Base-by-base conservation (phyloP, 37 sponge, comb jelly and placozoan species). In the Bolinopsis microptera region DNA sequence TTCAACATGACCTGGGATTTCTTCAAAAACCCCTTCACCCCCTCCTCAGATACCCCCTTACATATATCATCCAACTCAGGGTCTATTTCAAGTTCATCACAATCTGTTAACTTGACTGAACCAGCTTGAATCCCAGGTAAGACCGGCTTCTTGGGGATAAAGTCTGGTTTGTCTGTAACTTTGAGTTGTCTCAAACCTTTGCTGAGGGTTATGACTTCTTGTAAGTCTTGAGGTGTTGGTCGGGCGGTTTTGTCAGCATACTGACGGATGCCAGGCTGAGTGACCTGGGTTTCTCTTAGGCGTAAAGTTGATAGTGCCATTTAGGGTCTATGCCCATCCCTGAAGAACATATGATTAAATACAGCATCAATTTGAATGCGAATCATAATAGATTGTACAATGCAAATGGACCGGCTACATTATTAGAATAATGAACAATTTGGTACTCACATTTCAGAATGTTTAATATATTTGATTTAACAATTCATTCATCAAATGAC, bases 1-100 rank as follows among this genome's bases (percentile, higher is more conserved):
- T 80, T 80, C 38, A 80, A 27, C 83, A 36, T 80, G 33, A 80
- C 35, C 83, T 80, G 83, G 35, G 83, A 80, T 35, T 80, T 80
- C 83, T 80, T 35, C 16, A 80, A 38, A 23, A 80, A 80, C 38
- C 27, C 13, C 23, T 22, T 27, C 38, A 80, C 35, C 36, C 27
- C 38, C 8, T 23, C 23, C 83, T 80, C 83, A 35, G 3, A 5
- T 8, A 80, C 83, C 31, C 38, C 27, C 3, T 23, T 8, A 80
- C 83, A 80, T 22, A 80, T 35, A 2, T 35, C 23, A 32, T 80
- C 83, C 83, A 80, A 23, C 83, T 80, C 83, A 1, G 83, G 38
- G 38, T 80, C 27, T 32, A 80, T 32, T 24, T 24, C 83, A 8
- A 28, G 5, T 25, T 18, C 74, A 27, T 80, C 83, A 80, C 36